Conservation (phyloP, 1,140 invertebrate genomes). For the Zaprionus africanus region DNA sequence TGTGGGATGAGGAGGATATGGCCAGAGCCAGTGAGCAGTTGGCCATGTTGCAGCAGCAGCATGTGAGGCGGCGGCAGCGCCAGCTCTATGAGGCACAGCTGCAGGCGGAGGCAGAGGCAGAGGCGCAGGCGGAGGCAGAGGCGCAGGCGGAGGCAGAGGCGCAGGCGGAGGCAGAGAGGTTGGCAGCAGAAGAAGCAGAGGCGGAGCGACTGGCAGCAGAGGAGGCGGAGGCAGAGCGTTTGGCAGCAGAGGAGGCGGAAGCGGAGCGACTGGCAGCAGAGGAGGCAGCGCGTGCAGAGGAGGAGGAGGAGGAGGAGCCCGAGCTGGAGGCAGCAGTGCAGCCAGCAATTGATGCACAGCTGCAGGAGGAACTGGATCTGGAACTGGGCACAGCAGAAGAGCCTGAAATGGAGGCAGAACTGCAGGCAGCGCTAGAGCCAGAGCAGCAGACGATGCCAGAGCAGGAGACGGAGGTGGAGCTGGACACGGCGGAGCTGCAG, state of each 20-base stretch:
- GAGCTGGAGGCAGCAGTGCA: background rate
- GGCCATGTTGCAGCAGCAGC: constrained; percentile 43
- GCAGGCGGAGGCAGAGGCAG: background rate
- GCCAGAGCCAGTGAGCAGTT: constrained; percentile 49
- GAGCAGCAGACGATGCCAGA: background rate
- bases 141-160: no score
- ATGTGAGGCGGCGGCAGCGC: constrained; percentile 13
- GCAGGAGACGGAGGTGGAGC: background rate
- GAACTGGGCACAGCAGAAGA: background rate
- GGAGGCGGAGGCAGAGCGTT: background rate
- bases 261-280: background rate
- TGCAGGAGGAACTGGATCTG: constrained; percentile 23
- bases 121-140: background rate
- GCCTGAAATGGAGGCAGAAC: background rate
- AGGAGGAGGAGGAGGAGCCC: no score
- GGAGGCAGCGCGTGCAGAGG: background rate
- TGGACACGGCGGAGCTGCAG: no score
- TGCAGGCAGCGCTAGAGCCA: background rate
- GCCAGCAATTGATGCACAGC: background rate
- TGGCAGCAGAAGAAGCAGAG: background rate
- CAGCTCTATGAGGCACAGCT: constrained; percentile 6
- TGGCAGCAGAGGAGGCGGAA: background rate
- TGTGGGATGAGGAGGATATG: constrained; percentile 42
- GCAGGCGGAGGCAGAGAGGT: background rate
- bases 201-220: background rate